Conservation (phyloP, 2,888 invertebrate genomes). For the Elysia crispata region DNA sequence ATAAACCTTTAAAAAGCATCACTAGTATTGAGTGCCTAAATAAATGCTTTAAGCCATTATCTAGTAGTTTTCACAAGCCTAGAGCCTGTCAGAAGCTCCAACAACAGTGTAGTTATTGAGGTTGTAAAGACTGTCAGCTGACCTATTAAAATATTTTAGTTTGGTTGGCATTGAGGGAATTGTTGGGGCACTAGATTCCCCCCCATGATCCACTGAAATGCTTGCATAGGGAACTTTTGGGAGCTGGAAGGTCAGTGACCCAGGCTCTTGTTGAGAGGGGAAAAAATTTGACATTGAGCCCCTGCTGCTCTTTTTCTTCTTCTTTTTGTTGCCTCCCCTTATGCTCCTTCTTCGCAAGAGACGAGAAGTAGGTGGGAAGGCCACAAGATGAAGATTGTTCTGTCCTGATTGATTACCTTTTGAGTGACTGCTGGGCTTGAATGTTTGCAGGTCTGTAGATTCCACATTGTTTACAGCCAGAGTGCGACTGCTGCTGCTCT, state of each 20-base stretch:
- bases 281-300: conserved; percentile 36
- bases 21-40: too few relatives aligned
- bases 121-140: conserved; percentile 56
- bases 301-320: conserved; percentile 45
- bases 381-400: conserved; percentile 15
- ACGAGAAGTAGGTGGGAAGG: conserved; percentile 50
- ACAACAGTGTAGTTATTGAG: conserved; percentile 53
- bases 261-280: conserved; percentile 47
- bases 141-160: conserved; percentile 63
- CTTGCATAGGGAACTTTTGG: conserved; percentile 67
- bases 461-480: conserved; percentile 67
- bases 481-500: conserved; percentile 52
- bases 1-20: too few relatives aligned
- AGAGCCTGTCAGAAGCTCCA: conserved; percentile 37
- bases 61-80: too few relatives aligned
- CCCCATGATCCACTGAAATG: conserved; percentile 59
- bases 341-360: conserved; percentile 40
- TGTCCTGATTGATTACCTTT: conserved; percentile 64
- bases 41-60: too few relatives aligned
- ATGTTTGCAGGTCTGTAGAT: conserved; percentile 65
- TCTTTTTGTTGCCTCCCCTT: conserved; percentile 22
- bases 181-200: conserved; percentile 48
- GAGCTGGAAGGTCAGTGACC: conserved; percentile 59
- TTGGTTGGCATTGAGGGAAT: conserved; percentile 55
- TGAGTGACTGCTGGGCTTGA: conserved; percentile 55